phyloP scores from a whole-genome alignment of 2,888 invertebrate genomes.

The Lydus trimaculatus region DNA sequence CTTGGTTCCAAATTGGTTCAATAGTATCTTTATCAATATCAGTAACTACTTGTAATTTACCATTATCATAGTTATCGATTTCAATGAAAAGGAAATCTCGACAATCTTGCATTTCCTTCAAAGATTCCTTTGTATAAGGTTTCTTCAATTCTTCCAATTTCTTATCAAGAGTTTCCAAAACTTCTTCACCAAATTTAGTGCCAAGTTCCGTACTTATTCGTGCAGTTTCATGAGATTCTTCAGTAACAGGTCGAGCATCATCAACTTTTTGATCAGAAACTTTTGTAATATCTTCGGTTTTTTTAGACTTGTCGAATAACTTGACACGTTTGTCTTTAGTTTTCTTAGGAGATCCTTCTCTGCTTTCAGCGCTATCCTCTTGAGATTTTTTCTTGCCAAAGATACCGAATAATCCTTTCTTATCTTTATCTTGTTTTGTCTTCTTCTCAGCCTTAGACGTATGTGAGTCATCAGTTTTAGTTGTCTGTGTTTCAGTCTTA shows the following conservation, averaged over 20 bases:
- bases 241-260: background rate
- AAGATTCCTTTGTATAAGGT: slow-evolving; percentile 26
- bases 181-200: slow-evolving; percentile 24
- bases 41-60: slow-evolving; percentile 28
- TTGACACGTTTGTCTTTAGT: slow-evolving; percentile 23
- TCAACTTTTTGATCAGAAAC: background rate
- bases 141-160: slow-evolving; percentile 40
- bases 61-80: slow-evolving; percentile 35
- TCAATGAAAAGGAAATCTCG: slow-evolving; percentile 32
- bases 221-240: slow-evolving; percentile 10
- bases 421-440: slow-evolving; percentile 29
- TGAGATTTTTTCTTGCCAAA: slow-evolving; percentile 42
- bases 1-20: background rate
- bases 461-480: slow-evolving; percentile 1
- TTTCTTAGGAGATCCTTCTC: slow-evolving; percentile 25
- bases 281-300: slow-evolving; percentile 19
- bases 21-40: slow-evolving; percentile 20
- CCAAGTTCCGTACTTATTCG: slow-evolving; percentile 7
- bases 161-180: slow-evolving; percentile 27
- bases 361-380: slow-evolving; percentile 14
- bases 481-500: background rate
- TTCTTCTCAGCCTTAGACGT: slow-evolving; percentile 29
- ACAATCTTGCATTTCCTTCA: slow-evolving; percentile 24
- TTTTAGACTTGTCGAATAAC: slow-evolving; percentile 27
- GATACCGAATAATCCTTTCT: slow-evolving; percentile 37